Evolutionary conservation across 2,888 invertebrate species (phyloP).

Genomic region (Volucella inflata): DNA sequence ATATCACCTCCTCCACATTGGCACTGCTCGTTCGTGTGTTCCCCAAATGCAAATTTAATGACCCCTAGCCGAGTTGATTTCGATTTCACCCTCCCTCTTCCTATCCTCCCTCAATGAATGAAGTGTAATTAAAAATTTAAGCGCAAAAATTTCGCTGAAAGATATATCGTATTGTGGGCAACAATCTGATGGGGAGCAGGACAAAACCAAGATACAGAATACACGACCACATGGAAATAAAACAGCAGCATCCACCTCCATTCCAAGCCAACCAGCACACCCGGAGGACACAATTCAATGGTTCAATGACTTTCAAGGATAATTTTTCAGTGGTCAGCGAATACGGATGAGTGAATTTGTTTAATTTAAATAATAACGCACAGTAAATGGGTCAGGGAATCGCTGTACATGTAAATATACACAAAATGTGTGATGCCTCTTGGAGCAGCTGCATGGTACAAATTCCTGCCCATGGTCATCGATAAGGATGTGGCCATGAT

Average conservation of each 20-base stretch:
- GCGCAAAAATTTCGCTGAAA: slow-evolving; percentile 47
- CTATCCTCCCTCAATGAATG: slow-evolving; percentile 3
- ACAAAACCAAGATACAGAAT: slow-evolving; percentile 48
- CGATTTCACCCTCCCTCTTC: neutral
- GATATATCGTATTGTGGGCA: slow-evolving; percentile 7
- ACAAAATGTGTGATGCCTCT: too few species aligned
- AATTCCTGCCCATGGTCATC: slow-evolving; percentile 7
- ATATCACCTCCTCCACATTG: neutral
- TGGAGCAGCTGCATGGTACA: too few species aligned
- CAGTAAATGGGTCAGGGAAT: neutral
- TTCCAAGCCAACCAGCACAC: neutral
- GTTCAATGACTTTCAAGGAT: slow-evolving; percentile 70
- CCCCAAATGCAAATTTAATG: slow-evolving; percentile 67
- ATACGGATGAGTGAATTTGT: slow-evolving; percentile 60
- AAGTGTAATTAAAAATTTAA: slow-evolving; percentile 73
- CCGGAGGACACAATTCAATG: slow-evolving; percentile 52
- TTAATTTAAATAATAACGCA: slow-evolving; percentile 67
- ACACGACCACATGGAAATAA: slow-evolving; percentile 56
- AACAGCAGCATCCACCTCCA: slow-evolving; percentile 7
- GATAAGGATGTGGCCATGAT: slow-evolving; percentile 35
- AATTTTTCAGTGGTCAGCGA: slow-evolving; percentile 59
- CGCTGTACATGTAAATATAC: neutral
- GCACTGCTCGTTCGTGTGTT: neutral
- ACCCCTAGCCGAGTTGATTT: slow-evolving; percentile 53
- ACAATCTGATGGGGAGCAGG: too few species aligned